phyloP scores from a whole-genome alignment of 2,113 vertebrate genomes.

The Ophthalmotilapia sp. region DNA sequence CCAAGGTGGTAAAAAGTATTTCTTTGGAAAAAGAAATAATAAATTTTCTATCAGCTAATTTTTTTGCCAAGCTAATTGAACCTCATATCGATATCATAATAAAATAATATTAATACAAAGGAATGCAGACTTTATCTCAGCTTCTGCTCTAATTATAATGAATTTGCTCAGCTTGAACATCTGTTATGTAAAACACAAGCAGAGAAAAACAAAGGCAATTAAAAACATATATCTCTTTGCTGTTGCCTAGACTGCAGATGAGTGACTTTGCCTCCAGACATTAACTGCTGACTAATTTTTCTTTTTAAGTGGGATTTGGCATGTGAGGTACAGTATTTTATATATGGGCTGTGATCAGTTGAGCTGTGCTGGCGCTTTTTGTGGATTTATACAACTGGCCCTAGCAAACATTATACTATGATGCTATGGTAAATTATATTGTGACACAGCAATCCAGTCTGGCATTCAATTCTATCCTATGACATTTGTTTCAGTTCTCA shows the following conservation, averaged over 20 bases:
- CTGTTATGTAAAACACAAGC: not conserved
- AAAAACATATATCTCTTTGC: not conserved
- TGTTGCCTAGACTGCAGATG: not conserved
- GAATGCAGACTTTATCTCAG: not conserved
- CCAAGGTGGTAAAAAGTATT: not conserved
- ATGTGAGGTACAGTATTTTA: not conserved
- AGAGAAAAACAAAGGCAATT: not conserved
- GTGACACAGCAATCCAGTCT: not conserved
- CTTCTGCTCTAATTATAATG: not conserved
- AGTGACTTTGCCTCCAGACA: not conserved
- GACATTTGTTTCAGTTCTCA: not conserved
- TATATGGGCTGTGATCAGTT: not conserved
- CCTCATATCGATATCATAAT: not conserved
- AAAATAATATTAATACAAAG: not conserved
- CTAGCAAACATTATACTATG: not conserved
- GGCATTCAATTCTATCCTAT: not conserved
- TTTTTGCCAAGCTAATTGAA: not conserved
- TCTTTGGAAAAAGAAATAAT: not conserved
- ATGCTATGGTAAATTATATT: not conserved
- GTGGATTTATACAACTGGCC: not conserved
- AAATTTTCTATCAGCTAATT: not conserved
- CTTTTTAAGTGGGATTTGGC: not conserved
- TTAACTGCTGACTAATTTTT: not conserved
- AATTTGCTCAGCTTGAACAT: not conserved
- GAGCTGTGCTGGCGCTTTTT: not conserved